phyloP scores from a whole-genome alignment of 2,113 vertebrate species.

The Elachura formosa region DNA sequence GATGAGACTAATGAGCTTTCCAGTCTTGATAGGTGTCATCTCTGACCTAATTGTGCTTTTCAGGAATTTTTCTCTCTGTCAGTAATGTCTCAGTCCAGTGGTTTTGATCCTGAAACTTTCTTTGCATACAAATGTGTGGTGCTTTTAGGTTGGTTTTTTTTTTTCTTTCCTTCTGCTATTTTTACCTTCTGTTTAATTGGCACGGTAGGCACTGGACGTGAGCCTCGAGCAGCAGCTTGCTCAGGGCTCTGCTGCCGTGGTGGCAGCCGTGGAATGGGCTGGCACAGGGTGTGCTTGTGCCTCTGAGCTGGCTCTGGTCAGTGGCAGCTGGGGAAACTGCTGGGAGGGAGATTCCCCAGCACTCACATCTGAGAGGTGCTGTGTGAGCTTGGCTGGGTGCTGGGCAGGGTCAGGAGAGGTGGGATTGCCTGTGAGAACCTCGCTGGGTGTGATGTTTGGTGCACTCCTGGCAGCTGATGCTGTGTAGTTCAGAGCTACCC shows the following conservation, averaged over 20 bases:
- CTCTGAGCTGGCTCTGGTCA: background rate
- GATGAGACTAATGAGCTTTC: background rate
- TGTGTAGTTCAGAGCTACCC: background rate
- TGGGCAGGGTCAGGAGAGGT: background rate
- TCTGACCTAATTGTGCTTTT: background rate
- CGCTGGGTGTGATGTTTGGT: fast-evolving
- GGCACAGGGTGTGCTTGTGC: background rate
- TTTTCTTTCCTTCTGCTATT: background rate
- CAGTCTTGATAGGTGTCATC: background rate
- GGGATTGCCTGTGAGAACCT: fast-evolving
- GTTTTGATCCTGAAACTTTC: background rate
- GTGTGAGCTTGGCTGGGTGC: background rate
- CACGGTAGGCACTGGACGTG: fast-evolving
- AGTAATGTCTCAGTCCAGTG: background rate
- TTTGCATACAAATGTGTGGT: background rate
- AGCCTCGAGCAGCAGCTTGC: background rate
- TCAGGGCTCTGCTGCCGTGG: fast-evolving
- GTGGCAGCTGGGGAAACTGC: fast-evolving
- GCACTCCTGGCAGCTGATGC: background rate
- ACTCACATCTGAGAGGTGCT: fast-evolving
- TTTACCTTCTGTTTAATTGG: constrained; percentile 6
- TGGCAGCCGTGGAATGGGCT: background rate
- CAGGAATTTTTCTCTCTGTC: background rate
- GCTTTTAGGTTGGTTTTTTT: background rate
- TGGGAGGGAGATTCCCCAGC: fast-evolving